Conservation (phyloP, 2,113 vertebrate genomes). For the Phyllostomus hastatus region DNA sequence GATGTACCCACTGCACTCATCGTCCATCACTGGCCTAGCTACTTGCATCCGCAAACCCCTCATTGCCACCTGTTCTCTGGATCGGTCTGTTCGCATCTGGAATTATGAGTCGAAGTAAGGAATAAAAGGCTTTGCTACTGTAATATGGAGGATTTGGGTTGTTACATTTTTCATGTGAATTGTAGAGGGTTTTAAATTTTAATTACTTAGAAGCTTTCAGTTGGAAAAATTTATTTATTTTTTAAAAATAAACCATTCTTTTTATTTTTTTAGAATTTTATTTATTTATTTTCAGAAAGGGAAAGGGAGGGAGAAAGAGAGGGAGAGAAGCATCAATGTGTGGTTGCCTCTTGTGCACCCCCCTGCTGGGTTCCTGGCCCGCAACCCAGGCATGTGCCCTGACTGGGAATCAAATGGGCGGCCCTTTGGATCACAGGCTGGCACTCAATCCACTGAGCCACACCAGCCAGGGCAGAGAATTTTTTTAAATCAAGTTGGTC, state of each 20-base stretch:
- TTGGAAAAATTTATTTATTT: neutral
- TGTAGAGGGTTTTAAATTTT: slow-evolving; percentile 24
- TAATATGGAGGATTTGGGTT: neutral
- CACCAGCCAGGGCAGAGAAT: too few species aligned
- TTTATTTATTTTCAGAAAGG: too few species aligned
- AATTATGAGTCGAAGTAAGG: slow-evolving; percentile 94
- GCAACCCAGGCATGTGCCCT: too few species aligned
- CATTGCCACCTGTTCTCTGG: slow-evolving; percentile 92
- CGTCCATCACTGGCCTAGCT: slow-evolving; percentile 89
- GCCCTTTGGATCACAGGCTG: too few species aligned
- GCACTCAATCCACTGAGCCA: too few species aligned
- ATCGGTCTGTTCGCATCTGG: slow-evolving; percentile 94
- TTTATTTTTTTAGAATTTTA: too few species aligned
- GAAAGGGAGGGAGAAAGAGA: too few species aligned
- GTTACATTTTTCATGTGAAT: slow-evolving; percentile 8
- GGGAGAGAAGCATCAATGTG: too few species aligned
- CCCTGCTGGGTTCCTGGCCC: too few species aligned
- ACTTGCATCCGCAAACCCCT: slow-evolving; percentile 91
- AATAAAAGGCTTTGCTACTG: neutral
- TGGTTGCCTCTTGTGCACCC: too few species aligned
- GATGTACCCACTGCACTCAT: slow-evolving; percentile 88
- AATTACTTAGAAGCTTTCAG: slow-evolving; percentile 28
- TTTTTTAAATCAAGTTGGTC: neutral
- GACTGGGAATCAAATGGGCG: too few species aligned
- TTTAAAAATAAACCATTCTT: too few species aligned